phyloP scores from a whole-genome alignment of 1,140 invertebrate genomes.

The Sarcophaga bullata region DNA sequence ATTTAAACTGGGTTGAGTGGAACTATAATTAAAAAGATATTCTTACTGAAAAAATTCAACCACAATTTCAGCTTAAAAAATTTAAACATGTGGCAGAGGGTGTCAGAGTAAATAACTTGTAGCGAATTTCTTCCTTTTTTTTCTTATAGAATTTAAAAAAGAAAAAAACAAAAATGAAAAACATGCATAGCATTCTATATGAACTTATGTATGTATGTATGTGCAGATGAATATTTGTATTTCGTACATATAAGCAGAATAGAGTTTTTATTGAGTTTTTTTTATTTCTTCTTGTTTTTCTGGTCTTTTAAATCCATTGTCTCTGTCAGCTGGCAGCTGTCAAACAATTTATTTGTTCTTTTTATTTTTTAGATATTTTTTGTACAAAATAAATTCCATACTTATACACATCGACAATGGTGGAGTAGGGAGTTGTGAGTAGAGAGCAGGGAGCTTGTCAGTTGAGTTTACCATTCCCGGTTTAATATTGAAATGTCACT shows the following conservation, averaged over 20 bases:
- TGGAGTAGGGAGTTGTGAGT: neutral
- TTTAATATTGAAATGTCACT: slow-evolving; percentile 35
- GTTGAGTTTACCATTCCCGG: neutral
- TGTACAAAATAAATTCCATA: slow-evolving; percentile 22
- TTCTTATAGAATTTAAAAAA: too few species aligned
- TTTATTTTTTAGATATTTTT: slow-evolving; percentile 13
- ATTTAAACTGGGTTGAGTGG: neutral
- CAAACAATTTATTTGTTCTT: slow-evolving; percentile 10
- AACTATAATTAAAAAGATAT: neutral
- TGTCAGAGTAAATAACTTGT: too few species aligned
- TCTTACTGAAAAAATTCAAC: neutral
- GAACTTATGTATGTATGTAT: too few species aligned
- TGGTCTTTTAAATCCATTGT: slow-evolving; percentile 15
- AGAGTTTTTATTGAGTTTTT: neutral
- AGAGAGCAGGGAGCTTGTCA: neutral
- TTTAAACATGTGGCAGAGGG: too few species aligned
- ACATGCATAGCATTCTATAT: too few species aligned
- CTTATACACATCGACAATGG: neutral
- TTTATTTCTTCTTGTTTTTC: neutral
- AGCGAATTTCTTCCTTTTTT: too few species aligned
- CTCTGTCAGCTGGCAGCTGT: slow-evolving; percentile 31
- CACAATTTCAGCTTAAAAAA: neutral
- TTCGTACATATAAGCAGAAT: too few species aligned
- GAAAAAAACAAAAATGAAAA: too few species aligned
- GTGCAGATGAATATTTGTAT: too few species aligned